A percentile compares a stretch with the other conserved stretches of the same genome.
These are phyloP conservation scores for Coreoperca whiteheadi DNA, from an alignment of 2,113 vertebrate species.

Conservation along the genomic window DNA sequence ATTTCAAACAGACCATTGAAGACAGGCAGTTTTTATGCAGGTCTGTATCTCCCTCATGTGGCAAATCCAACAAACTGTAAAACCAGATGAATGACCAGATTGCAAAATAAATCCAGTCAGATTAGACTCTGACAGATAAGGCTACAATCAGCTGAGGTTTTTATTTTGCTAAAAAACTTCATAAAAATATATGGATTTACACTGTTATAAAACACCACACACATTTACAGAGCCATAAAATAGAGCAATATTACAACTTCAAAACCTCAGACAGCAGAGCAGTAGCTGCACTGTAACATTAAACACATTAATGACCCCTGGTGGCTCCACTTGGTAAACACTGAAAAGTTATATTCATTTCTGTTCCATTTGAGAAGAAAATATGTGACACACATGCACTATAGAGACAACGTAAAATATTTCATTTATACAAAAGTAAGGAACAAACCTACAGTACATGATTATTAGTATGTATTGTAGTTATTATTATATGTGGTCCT, in stretches of 20 bases:
- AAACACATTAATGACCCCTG: constrained; percentile 9
- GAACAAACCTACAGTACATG: neutral
- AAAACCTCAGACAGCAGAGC: neutral
- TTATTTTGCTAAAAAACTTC: neutral
- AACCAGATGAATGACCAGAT: neutral
- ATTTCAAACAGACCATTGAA: constrained; percentile 46
- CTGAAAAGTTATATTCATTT: neutral
- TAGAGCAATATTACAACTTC: neutral
- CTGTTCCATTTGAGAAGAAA: neutral
- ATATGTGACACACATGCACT: neutral
- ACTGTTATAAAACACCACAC: neutral
- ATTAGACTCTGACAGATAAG: neutral
- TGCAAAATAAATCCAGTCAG: neutral
- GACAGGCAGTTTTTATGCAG: neutral
- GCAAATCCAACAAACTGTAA: neutral
- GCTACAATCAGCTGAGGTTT: neutral
- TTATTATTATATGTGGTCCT: neutral
- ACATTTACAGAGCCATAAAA: neutral
- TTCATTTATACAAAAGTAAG: neutral
- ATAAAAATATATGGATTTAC: neutral
- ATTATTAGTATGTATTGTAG: neutral
- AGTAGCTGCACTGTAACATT: neutral
- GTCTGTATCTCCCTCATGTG: constrained; percentile 45
- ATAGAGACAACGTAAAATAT: neutral
- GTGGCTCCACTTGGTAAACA: neutral